Evolutionary conservation across 2,113 vertebrate genomes (phyloP), one percentile per base, ranked within the genome.

Genomic region (Loxodonta africana): DNA sequence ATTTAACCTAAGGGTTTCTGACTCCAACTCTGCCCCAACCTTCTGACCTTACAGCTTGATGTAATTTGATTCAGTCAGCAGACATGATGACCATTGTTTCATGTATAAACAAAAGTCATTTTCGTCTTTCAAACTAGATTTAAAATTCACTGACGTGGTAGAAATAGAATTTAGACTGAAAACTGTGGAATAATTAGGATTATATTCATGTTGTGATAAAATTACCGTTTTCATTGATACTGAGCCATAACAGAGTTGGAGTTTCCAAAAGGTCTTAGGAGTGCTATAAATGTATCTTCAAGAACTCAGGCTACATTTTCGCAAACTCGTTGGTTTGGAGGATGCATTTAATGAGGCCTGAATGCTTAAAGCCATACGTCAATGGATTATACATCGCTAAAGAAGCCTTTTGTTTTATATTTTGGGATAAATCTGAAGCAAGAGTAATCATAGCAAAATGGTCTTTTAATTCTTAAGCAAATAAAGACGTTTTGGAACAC

Each of bases 141-240:
- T 81, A 95, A 96, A 98, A 97, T 83, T 18, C 88, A 95, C 30
- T 96, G 60, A 71, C 26, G 87, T 65, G 37, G 25, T 92, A 67
- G 15, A 94, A 33, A 63, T 94, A 82, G 9, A 77, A 93, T 96
- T 95, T 96, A 82, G 93, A 96, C 60, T 17, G 5, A 94, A 71
- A 62, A 94, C 46, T 48, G 63, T 14, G 18, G 67, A 90, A 95
- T 93, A 97, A 96, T 98, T 98, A 97, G 95, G 95, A 97, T 96
- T 71, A 95, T 33, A 88, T 97, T 81, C 74, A 87, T 93, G 26
- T 90, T 96, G 30, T 96, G 48, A 77, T 95, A 60, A 60, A 97
- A 97, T 97, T 94, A 95, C 23, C 74, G 87, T 97, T 98, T 98
- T 96, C 86, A 96, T 41, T 98, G 97, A 95, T 91, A 33, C 63